Evolutionary conservation across 2,888 invertebrate genomes (phyloP), one percentile per base, ranked within the genome.

Genomic region (Miltochrista miniata): DNA sequence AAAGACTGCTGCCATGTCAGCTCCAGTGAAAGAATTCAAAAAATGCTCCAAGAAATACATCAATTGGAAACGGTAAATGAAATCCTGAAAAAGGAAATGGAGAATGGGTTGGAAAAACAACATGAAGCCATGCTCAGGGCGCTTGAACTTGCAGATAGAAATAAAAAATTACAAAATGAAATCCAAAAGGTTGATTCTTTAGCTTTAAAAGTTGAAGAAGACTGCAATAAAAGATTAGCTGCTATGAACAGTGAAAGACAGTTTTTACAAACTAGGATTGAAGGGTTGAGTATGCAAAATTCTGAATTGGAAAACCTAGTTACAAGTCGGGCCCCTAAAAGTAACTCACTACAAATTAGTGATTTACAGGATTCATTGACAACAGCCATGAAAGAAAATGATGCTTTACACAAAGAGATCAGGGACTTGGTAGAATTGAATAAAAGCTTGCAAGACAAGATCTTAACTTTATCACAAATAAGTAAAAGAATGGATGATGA

Each of bases 91-190:
- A 87, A 79, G 64, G 86, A 92, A 65, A 59, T 87, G 39, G 93
- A 83, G 83, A 94, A 92, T 61, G 90, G 94, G 14, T 76, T 95
- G 52, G 89, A 92, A 47, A 95, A 95, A 69, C 95, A 95, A 72
- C 96, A 96, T 79, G 96, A 96, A 76, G 96, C 96, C 4, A 96
- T 96, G 96, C 90, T 95, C 39, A 88, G 95, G 61, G 96, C 96
- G 5, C 83, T 96, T 38, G 92, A 92, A 70, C 90, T 96, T 46
- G 95, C 96, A n/a, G 95, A 95, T 61, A 93, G 94, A 65, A 96
- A 96, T 70, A 94, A 94, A 73, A 87, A 87, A 51, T 79, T 96
- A 45, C 94, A 96, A 79, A 93, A 94, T 52, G 95, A 96, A 79
- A 74, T 96, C 58, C 92, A 93, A 59, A 95, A 95, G 74, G 93